Base-by-base conservation (phyloP, 2,113 vertebrate genomes). In the Callipepla squamata region DNA sequence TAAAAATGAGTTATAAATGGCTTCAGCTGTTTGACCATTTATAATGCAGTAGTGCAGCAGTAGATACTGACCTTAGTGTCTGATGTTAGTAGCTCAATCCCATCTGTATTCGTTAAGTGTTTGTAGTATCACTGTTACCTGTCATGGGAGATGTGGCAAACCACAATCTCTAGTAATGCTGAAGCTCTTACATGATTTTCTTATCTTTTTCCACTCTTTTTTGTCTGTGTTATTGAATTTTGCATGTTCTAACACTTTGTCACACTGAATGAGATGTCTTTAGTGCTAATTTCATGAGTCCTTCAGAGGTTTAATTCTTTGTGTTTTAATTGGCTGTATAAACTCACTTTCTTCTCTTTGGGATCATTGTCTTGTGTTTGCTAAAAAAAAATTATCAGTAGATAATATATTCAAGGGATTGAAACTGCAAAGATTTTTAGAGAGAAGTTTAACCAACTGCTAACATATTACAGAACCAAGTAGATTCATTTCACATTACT, bases 1-100 rank as follows among this genome's bases (percentile, higher is more conserved):
- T 96, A 85, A 76, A 85, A 90, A 73, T 97, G 92, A 96, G 96
- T 99, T 97, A 99, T 99, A 99, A 99, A 99, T 99, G 98, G 98
- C 90, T 94, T 91, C 67, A 84, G 87, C 69, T 26, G 72, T 93
- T 67, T 85, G 61, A 96, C 98, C 98, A 99, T 99, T 99, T 99
- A 99, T 99, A 96, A 99, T 98, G 98, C 98, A 96, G 13, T 36
- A 68, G 20, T 63, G 45, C 94, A 84, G 83, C 87, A 42, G 67
- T 97, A 97, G 95, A 94, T 89, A n/a, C 2, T 80, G 58, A 30
- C 38, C 45, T 87, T 73, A 83, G 30, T 94, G 80, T 91, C 81
- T 91, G 53, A 55, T 94, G 81, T 92, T 75, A 20, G 40, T 96
- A 95, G 95, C 34, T 76, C 58, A 75, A 13, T 79, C 63, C 30